Evolutionary conservation across 2,797 vertebrate genomes (phyloP).

Genomic region (Babyrousa celebensis): DNA sequence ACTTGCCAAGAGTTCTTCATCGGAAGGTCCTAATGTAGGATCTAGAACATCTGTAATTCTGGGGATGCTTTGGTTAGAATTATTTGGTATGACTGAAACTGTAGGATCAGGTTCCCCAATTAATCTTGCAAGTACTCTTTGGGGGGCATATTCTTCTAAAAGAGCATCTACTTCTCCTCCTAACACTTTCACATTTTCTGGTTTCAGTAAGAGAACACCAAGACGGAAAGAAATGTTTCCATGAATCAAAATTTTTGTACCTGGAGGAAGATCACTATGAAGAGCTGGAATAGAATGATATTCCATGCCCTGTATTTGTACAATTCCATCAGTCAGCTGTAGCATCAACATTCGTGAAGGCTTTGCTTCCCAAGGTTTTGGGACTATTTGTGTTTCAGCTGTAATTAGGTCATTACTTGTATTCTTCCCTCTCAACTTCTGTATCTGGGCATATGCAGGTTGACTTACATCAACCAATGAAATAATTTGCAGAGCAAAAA

Average conservation of each 20-base stretch:
- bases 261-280: slow-evolving; percentile 93
- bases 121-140: slow-evolving; percentile 94
- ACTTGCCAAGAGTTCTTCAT: slow-evolving; percentile 95
- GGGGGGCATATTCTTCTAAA: slow-evolving; percentile 93
- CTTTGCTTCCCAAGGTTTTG: slow-evolving; percentile 96
- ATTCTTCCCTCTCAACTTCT: slow-evolving; percentile 94
- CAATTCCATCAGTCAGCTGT: slow-evolving; percentile 97
- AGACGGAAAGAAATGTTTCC: slow-evolving; percentile 95
- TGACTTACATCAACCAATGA: slow-evolving; percentile 97
- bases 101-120: slow-evolving; percentile 93
- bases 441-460: slow-evolving; percentile 96
- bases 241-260: slow-evolving; percentile 96
- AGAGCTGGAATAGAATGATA: slow-evolving; percentile 95
- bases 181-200: slow-evolving; percentile 95
- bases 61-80: slow-evolving; percentile 82
- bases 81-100: slow-evolving; percentile 84
- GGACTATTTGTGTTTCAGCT: slow-evolving; percentile 93
- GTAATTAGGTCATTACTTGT: slow-evolving; percentile 95
- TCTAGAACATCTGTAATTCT: slow-evolving; percentile 87
- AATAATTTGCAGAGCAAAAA: slow-evolving; percentile 97
- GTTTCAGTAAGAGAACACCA: slow-evolving; percentile 95
- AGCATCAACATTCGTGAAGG: slow-evolving; percentile 96
- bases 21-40: slow-evolving; percentile 90
- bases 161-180: slow-evolving; percentile 97
- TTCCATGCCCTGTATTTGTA: slow-evolving; percentile 97